Evolutionary conservation across 1,140 invertebrate species (phyloP).

Genomic region (Battus philenor): DNA sequence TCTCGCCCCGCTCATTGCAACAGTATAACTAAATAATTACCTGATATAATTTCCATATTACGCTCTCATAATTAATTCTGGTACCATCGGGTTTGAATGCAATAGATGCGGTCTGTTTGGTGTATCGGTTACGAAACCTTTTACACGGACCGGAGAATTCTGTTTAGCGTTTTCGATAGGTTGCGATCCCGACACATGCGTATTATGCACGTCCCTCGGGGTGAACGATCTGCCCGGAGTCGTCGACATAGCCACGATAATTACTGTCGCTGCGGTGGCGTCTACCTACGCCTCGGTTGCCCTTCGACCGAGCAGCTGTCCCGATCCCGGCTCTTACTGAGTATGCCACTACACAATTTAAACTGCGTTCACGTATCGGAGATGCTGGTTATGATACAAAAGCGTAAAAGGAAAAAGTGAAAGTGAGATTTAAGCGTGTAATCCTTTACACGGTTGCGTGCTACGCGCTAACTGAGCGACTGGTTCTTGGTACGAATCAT

Average conservation of each 20-base stretch:
- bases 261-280: slow-evolving; percentile 51
- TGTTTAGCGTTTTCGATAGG: slow-evolving; percentile 42
- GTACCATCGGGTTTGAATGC: background rate
- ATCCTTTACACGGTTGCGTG: slow-evolving; percentile 15
- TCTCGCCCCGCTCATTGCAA: slow-evolving; percentile 50
- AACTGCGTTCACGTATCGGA: background rate
- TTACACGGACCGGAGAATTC: slow-evolving; percentile 21
- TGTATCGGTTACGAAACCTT: background rate
- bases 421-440: slow-evolving; percentile 12
- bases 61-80: slow-evolving; percentile 5
- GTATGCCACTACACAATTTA: background rate
- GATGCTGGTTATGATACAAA: too few relatives aligned
- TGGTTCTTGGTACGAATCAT: background rate
- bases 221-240: slow-evolving; percentile 60
- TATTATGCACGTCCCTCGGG: slow-evolving; percentile 54
- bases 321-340: slow-evolving; percentile 1
- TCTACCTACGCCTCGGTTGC: slow-evolving; percentile 39
- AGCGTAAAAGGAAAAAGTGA: slow-evolving; percentile 13
- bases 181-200: slow-evolving; percentile 44
- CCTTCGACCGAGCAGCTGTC: slow-evolving; percentile 33
- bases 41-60: slow-evolving; percentile 45
- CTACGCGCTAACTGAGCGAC: background rate
- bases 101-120: background rate
- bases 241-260: slow-evolving; percentile 60
- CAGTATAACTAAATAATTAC: slow-evolving; percentile 50